These are phyloP conservation scores for Cydia pomonella DNA, from an alignment of 1,140 invertebrate species.

Conservation along the genomic window DNA sequence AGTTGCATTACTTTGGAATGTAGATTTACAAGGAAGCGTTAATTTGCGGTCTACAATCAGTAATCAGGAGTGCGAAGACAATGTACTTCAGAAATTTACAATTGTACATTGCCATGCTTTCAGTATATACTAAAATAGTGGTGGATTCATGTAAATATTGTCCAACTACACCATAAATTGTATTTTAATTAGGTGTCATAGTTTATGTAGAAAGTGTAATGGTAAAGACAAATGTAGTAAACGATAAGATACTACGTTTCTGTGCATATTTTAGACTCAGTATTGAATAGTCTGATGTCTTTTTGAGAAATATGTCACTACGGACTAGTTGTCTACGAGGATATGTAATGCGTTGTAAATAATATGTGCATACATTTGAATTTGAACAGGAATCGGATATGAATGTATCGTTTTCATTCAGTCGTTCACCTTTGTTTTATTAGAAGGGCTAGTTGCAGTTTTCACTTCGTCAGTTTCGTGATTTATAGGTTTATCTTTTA, in stretches of 20 bases:
- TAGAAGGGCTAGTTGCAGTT: background rate
- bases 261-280: background rate
- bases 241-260: background rate
- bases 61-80: background rate
- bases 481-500: background rate
- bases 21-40: background rate
- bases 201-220: constrained; percentile 2
- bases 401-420: constrained; percentile 11
- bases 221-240: constrained; percentile 10
- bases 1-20: background rate
- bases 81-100: background rate
- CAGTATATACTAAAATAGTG: background rate
- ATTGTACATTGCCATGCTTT: background rate
- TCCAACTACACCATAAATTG: constrained; percentile 4
- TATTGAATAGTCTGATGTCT: background rate
- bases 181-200: constrained; percentile 18
- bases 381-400: constrained; percentile 2
- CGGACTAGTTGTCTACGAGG: background rate
- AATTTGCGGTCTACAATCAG: background rate
- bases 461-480: background rate
- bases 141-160: background rate
- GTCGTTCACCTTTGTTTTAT: constrained; percentile 16
- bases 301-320: background rate
- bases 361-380: constrained; percentile 28
- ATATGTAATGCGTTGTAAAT: constrained; percentile 3